Evolutionary conservation across 2,797 vertebrate genomes (phyloP).

Genomic region (Eospalax fontanierii): DNA sequence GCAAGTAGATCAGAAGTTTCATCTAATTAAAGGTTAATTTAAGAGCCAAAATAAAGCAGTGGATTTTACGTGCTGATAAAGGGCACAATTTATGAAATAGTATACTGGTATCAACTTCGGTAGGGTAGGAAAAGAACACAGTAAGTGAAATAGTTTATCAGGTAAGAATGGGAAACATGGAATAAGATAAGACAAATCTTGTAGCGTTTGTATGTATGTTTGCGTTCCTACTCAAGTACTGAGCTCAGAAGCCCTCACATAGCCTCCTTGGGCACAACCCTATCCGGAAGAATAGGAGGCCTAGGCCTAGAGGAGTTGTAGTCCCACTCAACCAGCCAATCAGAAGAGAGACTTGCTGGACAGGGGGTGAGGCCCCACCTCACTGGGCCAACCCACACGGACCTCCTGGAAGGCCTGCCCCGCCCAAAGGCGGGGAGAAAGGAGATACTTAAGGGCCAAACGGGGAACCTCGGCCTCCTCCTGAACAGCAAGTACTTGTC

Average conservation of each 20-base stretch:
- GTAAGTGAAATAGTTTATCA: neutral
- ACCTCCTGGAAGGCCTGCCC: rapidly evolving
- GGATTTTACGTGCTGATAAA: neutral
- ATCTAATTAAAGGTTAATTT: neutral
- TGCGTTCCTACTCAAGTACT: neutral
- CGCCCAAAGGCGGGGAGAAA: rapidly evolving
- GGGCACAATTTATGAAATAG: neutral
- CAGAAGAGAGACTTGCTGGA: neutral
- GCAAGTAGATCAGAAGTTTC: slow-evolving; percentile 30
- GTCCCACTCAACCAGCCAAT: neutral
- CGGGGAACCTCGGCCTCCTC: rapidly evolving
- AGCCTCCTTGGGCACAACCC: neutral
- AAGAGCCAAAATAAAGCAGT: slow-evolving; percentile 27
- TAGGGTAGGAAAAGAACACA: neutral
- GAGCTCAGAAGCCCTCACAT: neutral
- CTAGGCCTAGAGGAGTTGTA: rapidly evolving
- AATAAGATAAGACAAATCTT: neutral
- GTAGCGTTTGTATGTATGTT: neutral
- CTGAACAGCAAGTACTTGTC: rapidly evolving
- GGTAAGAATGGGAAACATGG: neutral
- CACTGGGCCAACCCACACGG: neutral
- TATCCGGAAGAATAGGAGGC: neutral
- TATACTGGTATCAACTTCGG: neutral
- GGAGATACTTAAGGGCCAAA: neutral
- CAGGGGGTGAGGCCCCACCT: rapidly evolving